These are phyloP conservation scores for Nemotelus pantherinus DNA, from an alignment of 2,888 invertebrate genomes.

Conservation along the genomic window DNA sequence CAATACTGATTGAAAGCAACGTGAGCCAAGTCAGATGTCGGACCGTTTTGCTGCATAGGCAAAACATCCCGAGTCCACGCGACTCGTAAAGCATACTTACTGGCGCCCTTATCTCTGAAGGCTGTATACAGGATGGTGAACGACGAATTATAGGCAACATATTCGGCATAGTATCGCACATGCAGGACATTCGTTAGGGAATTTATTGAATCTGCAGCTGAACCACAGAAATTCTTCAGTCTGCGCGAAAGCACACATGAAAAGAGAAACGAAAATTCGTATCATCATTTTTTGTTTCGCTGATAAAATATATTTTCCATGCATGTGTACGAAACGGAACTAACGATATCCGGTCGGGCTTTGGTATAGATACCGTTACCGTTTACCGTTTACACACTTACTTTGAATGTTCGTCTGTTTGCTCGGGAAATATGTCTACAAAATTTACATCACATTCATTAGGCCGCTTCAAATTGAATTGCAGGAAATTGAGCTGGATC, in stretches of 20 bases:
- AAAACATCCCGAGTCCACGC: too few relatives aligned
- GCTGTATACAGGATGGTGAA: constrained; percentile 82
- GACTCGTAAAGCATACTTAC: constrained; percentile 57
- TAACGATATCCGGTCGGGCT: too few relatives aligned
- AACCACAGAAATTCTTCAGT: constrained; percentile 83
- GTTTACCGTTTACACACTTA: constrained; percentile 53
- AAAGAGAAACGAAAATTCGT: constrained; percentile 13
- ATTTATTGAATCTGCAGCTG: constrained; percentile 80
- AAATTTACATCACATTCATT: constrained; percentile 83
- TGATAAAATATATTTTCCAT: constrained; percentile 44
- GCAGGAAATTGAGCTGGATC: constrained; percentile 76
- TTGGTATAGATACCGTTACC: too few relatives aligned
- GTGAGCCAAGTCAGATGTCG: too few relatives aligned
- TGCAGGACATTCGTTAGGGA: constrained; percentile 76
- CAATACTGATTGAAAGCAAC: too few relatives aligned
- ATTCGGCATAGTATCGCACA: constrained; percentile 77
- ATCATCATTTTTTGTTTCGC: constrained; percentile 1
- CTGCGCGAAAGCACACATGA: constrained; percentile 57
- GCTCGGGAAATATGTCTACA: constrained; percentile 75
- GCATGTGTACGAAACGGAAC: not conserved
- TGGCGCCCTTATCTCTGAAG: constrained; percentile 70
- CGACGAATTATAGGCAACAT: constrained; percentile 68
- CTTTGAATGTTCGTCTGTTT: constrained; percentile 71
- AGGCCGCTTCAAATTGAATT: constrained; percentile 74
- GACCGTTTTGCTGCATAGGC: too few relatives aligned